Evolutionary conservation across 2,797 vertebrate species (phyloP).

Genomic region (Craterocephalus amniculus): DNA sequence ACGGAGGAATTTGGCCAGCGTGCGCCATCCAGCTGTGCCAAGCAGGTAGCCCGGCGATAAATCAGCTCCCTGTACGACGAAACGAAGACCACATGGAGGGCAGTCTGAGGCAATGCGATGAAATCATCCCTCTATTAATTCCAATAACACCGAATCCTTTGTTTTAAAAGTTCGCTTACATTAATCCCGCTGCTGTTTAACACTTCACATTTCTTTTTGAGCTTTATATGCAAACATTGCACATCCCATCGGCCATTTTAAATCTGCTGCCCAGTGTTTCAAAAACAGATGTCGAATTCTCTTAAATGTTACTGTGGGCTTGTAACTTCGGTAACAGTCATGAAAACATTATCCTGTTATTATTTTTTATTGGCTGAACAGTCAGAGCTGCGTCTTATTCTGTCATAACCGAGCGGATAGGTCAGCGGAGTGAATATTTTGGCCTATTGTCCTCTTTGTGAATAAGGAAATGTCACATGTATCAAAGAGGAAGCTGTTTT

Average conservation of each 20-base stretch:
- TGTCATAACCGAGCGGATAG: slow-evolving; percentile 6
- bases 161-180: slow-evolving; percentile 7
- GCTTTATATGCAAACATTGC: background rate
- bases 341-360: slow-evolving; percentile 34
- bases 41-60: slow-evolving; percentile 34
- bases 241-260: slow-evolving; percentile 4
- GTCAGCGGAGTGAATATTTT: slow-evolving; percentile 16
- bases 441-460: slow-evolving; percentile 7
- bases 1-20: slow-evolving; percentile 28
- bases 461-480: slow-evolving; percentile 32
- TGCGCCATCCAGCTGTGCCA: slow-evolving; percentile 7
- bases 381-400: slow-evolving; percentile 16
- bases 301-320: slow-evolving; percentile 22
- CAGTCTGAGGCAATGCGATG: background rate
- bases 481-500: slow-evolving; percentile 18
- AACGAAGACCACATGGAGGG: slow-evolving; percentile 22
- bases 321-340: slow-evolving; percentile 21
- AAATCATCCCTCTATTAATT: slow-evolving; percentile 22
- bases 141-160: slow-evolving; percentile 16
- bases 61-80: slow-evolving; percentile 15
- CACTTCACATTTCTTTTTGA: background rate
- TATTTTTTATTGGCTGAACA: slow-evolving; percentile 23
- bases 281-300: slow-evolving; percentile 49
- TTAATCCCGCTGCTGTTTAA: slow-evolving; percentile 1
- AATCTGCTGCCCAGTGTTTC: slow-evolving; percentile 17